phyloP scores from a whole-genome alignment of 2,888 invertebrate species.

The Hemistola chrysoprasaria region DNA sequence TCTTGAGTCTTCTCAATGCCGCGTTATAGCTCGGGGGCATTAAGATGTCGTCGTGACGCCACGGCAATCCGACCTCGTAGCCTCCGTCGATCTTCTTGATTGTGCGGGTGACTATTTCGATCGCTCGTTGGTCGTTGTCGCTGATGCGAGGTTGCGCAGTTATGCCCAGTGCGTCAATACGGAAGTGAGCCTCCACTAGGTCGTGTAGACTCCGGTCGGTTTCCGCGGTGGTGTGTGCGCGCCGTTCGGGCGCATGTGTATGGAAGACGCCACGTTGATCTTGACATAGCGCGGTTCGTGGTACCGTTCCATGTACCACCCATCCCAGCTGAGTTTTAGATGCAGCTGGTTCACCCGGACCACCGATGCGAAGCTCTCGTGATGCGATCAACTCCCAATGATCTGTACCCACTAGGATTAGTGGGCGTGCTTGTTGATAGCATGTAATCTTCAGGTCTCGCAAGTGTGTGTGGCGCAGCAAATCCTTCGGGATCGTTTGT shows the following conservation, averaged over 20 bases:
- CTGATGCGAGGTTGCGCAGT: background rate
- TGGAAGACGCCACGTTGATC: background rate
- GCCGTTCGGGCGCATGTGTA: background rate
- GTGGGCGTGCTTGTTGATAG: conserved; percentile 3
- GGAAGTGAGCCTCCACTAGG: background rate
- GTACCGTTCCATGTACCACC: conserved; percentile 3
- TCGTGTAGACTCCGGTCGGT: too few relatives aligned
- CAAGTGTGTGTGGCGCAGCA: too few relatives aligned
- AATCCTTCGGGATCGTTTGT: background rate
- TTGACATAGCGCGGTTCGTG: background rate
- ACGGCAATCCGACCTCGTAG: background rate
- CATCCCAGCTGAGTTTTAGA: conserved; percentile 8
- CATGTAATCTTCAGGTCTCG: too few relatives aligned
- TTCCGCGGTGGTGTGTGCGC: background rate
- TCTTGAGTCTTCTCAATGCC: too few relatives aligned
- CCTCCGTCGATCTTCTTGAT: background rate
- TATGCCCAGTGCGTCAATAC: background rate
- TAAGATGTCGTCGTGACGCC: conserved; percentile 4
- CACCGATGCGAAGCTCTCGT: background rate
- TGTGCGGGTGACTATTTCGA: background rate
- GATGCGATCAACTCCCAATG: conserved; percentile 9
- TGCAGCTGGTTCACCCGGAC: conserved; percentile 3
- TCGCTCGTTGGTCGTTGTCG: background rate
- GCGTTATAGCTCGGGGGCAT: conserved; percentile 12
- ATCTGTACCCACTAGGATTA: conserved; percentile 6